A percentile compares a stretch with the other conserved stretches of the same genome.
These are phyloP conservation scores for Centropus bengalensis DNA, from an alignment of 2,113 vertebrate genomes.

Conservation along the genomic window DNA sequence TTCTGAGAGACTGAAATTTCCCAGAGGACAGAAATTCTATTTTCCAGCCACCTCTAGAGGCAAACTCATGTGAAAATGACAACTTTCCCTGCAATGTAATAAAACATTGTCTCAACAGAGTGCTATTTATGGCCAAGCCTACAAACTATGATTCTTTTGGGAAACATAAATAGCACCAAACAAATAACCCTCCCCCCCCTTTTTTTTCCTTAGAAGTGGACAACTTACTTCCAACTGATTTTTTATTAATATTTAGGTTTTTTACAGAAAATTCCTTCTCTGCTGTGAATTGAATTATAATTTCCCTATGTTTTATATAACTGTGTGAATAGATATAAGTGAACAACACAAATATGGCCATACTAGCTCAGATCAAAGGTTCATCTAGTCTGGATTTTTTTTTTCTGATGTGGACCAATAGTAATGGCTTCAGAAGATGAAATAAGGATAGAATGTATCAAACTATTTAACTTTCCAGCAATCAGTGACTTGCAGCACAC, in stretches of 20 bases:
- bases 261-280: background rate
- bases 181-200: background rate
- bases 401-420: background rate
- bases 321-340: background rate
- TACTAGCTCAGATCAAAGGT: background rate
- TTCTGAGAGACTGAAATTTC: slow-evolving; percentile 38
- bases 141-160: background rate
- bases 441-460: background rate
- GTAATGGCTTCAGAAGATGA: background rate
- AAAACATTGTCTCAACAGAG: background rate
- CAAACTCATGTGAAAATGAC: slow-evolving; percentile 32
- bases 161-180: background rate
- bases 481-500: background rate
- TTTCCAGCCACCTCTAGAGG: slow-evolving; percentile 9
- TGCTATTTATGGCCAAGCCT: background rate
- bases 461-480: background rate
- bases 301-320: background rate
- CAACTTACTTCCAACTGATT: background rate
- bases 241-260: background rate
- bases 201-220: background rate
- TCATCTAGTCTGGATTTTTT: background rate
- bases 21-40: slow-evolving; percentile 29
- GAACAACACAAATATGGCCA: background rate
- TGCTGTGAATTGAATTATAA: background rate
- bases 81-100: background rate